Conservation (phyloP, 1,140 invertebrate genomes). For the Mycetomoellerius zeteki region DNA sequence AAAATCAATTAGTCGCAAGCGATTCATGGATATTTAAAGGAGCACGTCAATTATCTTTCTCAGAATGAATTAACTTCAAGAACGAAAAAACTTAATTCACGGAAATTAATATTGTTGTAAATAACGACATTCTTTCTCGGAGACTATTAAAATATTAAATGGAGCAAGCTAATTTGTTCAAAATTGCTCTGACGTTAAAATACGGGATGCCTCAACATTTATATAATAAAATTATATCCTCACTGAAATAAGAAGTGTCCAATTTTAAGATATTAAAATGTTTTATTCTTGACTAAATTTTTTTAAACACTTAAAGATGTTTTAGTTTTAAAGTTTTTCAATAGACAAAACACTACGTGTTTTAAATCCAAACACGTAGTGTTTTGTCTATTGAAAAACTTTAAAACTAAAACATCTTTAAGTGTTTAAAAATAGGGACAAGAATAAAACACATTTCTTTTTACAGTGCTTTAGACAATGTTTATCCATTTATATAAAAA, state of each 20-base stretch:
- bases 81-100: background rate
- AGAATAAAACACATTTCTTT: no score
- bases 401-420: no score
- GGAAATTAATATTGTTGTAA: background rate
- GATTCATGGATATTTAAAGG: background rate
- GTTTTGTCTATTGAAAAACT: no score
- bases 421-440: no score
- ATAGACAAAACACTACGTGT: no score
- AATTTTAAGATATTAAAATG: no score
- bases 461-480: background rate
- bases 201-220: background rate
- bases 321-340: no score
- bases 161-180: background rate
- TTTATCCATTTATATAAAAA: background rate
- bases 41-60: background rate
- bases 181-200: background rate
- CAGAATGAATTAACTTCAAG: background rate
- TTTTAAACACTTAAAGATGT: no score
- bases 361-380: no score
- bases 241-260: no score
- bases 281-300: no score
- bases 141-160: slow-evolving; percentile 1
- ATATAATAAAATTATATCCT: background rate
- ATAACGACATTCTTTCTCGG: background rate
- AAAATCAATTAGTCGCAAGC: background rate